Percentiles rank a stretch among this genome's conserved stretches.
Evolutionary conservation across 1,140 invertebrate species (phyloP).

Genomic region (Drosophila carrolli): DNA sequence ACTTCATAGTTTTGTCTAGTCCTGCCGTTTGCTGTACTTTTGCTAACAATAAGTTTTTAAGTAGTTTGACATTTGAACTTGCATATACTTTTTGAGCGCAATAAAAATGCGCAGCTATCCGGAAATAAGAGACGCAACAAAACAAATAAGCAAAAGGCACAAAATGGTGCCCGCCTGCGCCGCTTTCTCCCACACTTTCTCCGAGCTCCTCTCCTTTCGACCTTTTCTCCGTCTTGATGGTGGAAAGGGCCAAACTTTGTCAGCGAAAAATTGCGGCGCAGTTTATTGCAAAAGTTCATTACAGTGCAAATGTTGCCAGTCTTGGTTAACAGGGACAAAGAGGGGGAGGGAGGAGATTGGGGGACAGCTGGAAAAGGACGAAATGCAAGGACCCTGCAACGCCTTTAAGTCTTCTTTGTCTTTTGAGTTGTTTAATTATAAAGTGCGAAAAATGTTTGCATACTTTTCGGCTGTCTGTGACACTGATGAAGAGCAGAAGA

Average conservation of each 20-base stretch:
- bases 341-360: neutral
- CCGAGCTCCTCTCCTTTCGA: neutral
- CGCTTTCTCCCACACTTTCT: neutral
- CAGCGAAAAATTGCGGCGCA: constrained; percentile 82
- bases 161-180: constrained; percentile 20
- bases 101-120: constrained; percentile 80
- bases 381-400: constrained; percentile 2
- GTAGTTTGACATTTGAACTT: constrained; percentile 83
- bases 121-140: constrained; percentile 77
- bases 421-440: constrained; percentile 81
- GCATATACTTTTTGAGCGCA: constrained; percentile 75
- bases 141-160: constrained; percentile 72
- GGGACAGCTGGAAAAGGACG: neutral
- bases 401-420: constrained; percentile 71
- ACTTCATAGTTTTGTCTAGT: constrained; percentile 5
- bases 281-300: constrained; percentile 83
- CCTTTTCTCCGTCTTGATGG: constrained; percentile 9
- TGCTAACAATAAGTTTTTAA: constrained; percentile 83
- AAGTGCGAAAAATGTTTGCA: constrained; percentile 82
- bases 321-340: constrained; percentile 33
- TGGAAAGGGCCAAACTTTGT: constrained; percentile 69
- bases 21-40: constrained; percentile 58
- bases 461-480: constrained; percentile 74
- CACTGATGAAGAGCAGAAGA: constrained; percentile 68
- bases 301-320: constrained; percentile 79